These are phyloP conservation scores for Tychaedon coryphoeus DNA, from an alignment of 2,113 vertebrate genomes.

Conservation along the genomic window DNA sequence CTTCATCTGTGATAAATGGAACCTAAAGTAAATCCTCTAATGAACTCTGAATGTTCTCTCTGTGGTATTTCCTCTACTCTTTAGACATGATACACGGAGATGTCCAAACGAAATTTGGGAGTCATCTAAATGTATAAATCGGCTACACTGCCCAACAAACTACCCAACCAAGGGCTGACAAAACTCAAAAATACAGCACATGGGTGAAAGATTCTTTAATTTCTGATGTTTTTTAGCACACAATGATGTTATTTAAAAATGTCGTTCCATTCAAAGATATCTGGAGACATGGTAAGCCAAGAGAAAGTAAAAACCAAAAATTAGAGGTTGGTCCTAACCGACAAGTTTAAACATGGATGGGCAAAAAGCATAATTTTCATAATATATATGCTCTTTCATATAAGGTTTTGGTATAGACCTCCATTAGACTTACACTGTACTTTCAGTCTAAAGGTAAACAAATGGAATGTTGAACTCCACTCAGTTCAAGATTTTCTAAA, in stretches of 20 bases:
- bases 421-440: not conserved
- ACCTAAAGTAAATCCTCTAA: accelerated
- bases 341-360: not conserved
- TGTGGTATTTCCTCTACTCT: not conserved
- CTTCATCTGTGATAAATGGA: not conserved
- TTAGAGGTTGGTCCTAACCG: accelerated
- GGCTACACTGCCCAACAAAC: not conserved
- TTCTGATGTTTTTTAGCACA: not conserved
- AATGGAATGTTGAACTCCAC: not conserved
- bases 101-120: not conserved
- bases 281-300: not conserved
- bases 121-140: not conserved
- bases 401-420: not conserved
- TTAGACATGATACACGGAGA: not conserved
- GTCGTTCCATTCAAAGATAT: not conserved
- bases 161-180: not conserved
- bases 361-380: not conserved
- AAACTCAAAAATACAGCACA: not conserved
- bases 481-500: not conserved
- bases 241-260: not conserved
- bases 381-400: not conserved
- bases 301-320: not conserved
- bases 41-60: not conserved
- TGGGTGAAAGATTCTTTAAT: not conserved
- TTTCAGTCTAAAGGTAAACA: not conserved